Evolutionary conservation across 1,140 invertebrate species (phyloP).

Genomic region (Calephelis virginiensis): DNA sequence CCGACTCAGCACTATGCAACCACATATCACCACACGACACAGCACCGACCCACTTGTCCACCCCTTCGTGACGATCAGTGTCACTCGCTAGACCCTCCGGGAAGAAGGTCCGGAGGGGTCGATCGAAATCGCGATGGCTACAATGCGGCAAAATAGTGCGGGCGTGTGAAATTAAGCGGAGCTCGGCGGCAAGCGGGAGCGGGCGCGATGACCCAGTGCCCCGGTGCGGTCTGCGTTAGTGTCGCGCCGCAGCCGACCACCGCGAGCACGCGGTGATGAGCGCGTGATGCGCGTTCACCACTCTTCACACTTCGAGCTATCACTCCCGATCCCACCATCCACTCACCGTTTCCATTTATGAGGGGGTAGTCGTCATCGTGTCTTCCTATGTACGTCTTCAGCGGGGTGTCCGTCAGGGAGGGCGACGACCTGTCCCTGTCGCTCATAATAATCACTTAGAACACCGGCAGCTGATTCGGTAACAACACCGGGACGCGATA

Average conservation of each 20-base stretch:
- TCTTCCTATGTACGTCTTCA: constrained; percentile 87
- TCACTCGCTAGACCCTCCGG: constrained; percentile 30
- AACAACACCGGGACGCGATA: constrained; percentile 64
- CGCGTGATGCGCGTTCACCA: constrained; percentile 36
- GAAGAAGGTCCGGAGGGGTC: constrained; percentile 40
- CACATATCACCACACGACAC: constrained; percentile 24
- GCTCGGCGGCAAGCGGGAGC: constrained; percentile 26
- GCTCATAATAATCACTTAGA: constrained; percentile 81
- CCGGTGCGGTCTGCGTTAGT: constrained; percentile 25
- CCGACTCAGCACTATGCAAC: constrained; percentile 33
- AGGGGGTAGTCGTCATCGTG: constrained; percentile 87
- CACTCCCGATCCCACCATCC: constrained; percentile 18
- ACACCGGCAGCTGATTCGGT: constrained; percentile 56
- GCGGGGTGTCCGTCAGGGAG: constrained; percentile 87
- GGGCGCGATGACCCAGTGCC: constrained; percentile 40
- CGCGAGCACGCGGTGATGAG: constrained; percentile 26
- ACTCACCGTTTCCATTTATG: constrained; percentile 86
- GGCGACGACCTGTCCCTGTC: constrained; percentile 88
- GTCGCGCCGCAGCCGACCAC: constrained; percentile 23
- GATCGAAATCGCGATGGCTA: constrained; percentile 57
- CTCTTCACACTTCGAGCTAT: constrained; percentile 15
- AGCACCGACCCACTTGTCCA: not conserved
- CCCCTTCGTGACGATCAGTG: constrained; percentile 32
- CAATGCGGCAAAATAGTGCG: constrained; percentile 60
- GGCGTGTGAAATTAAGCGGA: constrained; percentile 23